Conservation (phyloP, 2,888 invertebrate genomes). For the Eulithis testata region DNA sequence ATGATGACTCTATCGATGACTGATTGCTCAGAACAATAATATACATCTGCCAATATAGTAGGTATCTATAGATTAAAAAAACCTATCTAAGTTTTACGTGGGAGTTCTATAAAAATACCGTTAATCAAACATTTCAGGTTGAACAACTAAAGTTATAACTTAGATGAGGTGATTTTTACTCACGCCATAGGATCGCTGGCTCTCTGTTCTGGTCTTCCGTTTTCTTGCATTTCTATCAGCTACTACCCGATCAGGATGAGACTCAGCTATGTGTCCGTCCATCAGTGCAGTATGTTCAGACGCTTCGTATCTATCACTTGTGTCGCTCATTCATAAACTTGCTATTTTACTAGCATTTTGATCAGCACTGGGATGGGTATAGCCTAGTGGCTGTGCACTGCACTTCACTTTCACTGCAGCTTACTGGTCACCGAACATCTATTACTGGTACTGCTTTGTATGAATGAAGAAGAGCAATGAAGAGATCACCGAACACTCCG, state of each 20-base stretch:
- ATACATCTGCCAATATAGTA: not conserved
- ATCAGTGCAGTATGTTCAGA: constrained; percentile 92
- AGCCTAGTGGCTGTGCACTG: no score
- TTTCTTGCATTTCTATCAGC: constrained; percentile 83
- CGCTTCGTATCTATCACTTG: constrained; percentile 83
- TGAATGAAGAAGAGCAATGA: no score
- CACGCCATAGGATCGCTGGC: constrained; percentile 83
- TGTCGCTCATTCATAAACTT: constrained; percentile 74
- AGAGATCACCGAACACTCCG: no score
- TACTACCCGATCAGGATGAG: constrained; percentile 83
- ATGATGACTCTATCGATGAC: no score
- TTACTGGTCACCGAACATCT: no score
- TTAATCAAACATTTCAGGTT: constrained; percentile 15
- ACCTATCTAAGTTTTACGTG: not conserved
- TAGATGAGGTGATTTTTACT: constrained; percentile 43
- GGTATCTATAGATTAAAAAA: not conserved
- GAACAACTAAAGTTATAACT: constrained; percentile 24
- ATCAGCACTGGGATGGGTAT: constrained; percentile 16
- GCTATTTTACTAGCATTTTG: constrained; percentile 54
- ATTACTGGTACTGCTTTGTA: no score
- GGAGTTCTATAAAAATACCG: not conserved
- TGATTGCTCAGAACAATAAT: no score
- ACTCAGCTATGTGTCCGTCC: constrained; percentile 92
- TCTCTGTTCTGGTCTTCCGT: constrained; percentile 81
- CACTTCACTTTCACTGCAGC: no score